Conservation (phyloP, 2,888 invertebrate genomes). For the Hypercompe scribonia region DNA sequence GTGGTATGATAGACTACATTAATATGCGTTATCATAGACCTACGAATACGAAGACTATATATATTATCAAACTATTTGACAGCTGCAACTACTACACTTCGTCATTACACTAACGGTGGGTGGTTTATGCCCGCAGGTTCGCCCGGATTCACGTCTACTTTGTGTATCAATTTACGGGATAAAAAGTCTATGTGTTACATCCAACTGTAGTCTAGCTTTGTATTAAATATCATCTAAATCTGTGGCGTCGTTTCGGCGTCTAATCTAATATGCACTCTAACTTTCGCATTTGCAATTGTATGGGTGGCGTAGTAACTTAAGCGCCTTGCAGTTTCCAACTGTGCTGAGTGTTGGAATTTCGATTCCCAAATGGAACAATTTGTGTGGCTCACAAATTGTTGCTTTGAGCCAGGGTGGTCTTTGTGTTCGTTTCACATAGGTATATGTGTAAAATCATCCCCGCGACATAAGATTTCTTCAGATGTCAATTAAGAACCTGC, state of each 20-base stretch:
- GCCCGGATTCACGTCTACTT: neutral
- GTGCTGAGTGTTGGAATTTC: too few species aligned
- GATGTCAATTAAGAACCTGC: too few species aligned
- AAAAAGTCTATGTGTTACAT: too few species aligned
- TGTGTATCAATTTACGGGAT: too few species aligned
- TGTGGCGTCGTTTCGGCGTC: neutral
- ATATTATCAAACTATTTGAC: neutral
- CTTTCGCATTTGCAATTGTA: too few species aligned
- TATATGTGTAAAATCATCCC: too few species aligned
- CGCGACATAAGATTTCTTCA: too few species aligned
- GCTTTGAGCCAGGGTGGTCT: neutral
- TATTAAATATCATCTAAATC: neutral
- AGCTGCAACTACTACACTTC: neutral
- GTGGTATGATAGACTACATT: slow-evolving; percentile 22
- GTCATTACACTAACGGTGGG: neutral
- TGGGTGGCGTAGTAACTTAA: too few species aligned
- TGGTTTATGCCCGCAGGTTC: neutral
- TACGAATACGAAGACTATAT: neutral
- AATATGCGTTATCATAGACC: slow-evolving; percentile 21
- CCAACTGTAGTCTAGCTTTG: too few species aligned
- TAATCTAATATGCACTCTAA: too few species aligned
- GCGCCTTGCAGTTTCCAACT: too few species aligned
- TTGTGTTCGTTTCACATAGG: neutral
- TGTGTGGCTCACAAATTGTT: neutral
- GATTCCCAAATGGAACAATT: too few species aligned